Evolutionary conservation across 2,113 vertebrate genomes (phyloP).

Genomic region (Aepyceros melampus): DNA sequence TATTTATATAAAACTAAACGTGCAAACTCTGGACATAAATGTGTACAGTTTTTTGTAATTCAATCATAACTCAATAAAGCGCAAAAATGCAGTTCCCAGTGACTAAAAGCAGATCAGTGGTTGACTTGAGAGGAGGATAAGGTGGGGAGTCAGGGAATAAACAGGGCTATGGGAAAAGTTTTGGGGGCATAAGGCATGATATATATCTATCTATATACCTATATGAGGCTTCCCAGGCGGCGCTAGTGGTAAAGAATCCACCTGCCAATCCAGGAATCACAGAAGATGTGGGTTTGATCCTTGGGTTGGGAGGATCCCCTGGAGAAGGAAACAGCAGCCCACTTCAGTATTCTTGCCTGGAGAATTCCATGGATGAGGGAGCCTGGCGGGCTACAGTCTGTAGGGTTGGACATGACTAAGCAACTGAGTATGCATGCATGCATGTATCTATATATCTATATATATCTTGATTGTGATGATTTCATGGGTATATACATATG

Average conservation of each 20-base stretch:
- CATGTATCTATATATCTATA: background rate
- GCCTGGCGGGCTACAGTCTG: background rate
- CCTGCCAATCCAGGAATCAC: background rate
- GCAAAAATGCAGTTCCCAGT: background rate
- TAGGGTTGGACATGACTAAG: background rate
- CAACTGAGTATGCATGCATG: background rate
- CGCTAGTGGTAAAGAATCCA: background rate
- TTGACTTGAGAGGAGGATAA: background rate
- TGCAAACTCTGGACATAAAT: background rate
- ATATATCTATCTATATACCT: background rate
- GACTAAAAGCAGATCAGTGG: background rate
- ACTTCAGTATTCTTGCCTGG: background rate
- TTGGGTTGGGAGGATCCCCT: background rate
- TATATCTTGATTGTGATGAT: background rate
- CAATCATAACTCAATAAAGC: background rate
- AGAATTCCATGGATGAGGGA: background rate
- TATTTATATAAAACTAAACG: background rate
- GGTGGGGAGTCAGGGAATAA: background rate
- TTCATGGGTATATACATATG: background rate
- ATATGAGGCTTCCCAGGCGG: background rate
- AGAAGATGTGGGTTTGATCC: background rate
- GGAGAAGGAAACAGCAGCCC: background rate
- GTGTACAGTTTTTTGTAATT: background rate
- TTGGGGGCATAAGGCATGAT: background rate
- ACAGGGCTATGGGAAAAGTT: background rate